A percentile compares a stretch with the other conserved stretches of the same genome.
Evolutionary conservation across 2,797 vertebrate genomes (phyloP).

Genomic region (Hemibagrus guttatus): DNA sequence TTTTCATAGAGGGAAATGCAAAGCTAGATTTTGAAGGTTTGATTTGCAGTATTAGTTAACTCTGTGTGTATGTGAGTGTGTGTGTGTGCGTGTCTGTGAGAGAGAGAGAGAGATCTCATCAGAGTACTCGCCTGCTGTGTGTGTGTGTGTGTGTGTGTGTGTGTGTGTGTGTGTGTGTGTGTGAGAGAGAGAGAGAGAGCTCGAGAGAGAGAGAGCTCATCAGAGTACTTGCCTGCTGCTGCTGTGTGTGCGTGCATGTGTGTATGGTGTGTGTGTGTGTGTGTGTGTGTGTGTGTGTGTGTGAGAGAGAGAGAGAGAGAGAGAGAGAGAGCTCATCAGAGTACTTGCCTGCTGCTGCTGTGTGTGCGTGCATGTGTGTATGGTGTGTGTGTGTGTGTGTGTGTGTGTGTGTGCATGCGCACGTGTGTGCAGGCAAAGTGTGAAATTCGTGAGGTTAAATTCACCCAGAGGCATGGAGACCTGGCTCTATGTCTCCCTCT

Average conservation of each 20-base stretch:
- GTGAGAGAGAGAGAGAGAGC: not conserved
- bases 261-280: slow-evolving; percentile 3
- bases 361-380: not conserved
- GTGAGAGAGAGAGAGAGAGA: not conserved
- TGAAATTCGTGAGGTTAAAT: slow-evolving; percentile 62
- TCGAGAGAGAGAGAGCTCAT: too few species aligned
- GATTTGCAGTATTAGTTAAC: not conserved
- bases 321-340: too few species aligned
- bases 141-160: not conserved
- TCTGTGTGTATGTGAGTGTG: slow-evolving; percentile 2
- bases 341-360: slow-evolving; percentile 19
- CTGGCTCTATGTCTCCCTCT: slow-evolving; percentile 51
- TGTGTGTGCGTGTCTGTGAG: not conserved
- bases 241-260: not conserved
- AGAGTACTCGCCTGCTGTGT: not conserved
- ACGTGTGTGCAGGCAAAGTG: slow-evolving; percentile 35
- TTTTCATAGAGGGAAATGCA: not conserved
- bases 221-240: not conserved
- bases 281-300: slow-evolving; percentile 5
- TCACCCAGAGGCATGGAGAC: slow-evolving; percentile 60
- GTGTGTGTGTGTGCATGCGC: slow-evolving; percentile 7
- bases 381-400: not conserved
- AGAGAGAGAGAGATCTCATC: not conserved
- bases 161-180: not conserved
- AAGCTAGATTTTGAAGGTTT: not conserved